Evolutionary conservation across 2,888 invertebrate species (phyloP), one percentile per base, ranked within the genome.

Genomic region (Syrista parreyssii): DNA sequence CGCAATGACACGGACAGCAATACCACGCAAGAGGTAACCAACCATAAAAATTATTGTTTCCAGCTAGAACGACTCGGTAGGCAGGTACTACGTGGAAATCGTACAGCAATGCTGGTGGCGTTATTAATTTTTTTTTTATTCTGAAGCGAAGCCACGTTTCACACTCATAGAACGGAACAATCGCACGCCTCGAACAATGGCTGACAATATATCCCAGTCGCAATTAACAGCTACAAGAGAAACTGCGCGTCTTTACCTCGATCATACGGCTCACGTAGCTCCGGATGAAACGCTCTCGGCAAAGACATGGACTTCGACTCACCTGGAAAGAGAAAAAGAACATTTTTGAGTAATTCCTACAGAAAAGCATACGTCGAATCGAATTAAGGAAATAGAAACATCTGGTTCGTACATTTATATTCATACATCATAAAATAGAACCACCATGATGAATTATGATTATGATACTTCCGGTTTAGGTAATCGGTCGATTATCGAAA

Each of bases 281-380:
- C 86, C 68, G 88, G 88, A 76, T 88, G 88, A 82, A 87, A 91
- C 76, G 90, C 90, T 79, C 92, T 88, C 23, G 92, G 92, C 81
- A 92, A 86, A 35, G 92, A 92, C 87, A 91, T 87, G 79, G 92
- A 92, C 84, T 92, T 92, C 75, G 91, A 93, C 94, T 94, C 93
- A 94, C 94, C 94, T 94, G 92, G 81, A 93, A 94, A 91, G 92
- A 90, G 88, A 86, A 86, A 85, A 83, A 82, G 79, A 68, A 76
- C 77, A 75, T 78, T 75, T 73, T 68, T 69, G 73, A 71, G 76
- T 80, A 74, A 79, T 75, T 76, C 15, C 35, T 30, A 32, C 23
- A 34, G 9, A 23, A 76, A 71, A 68, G n/a, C 30, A 11, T 2
- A 23, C 55, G 9, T 55, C 55, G 23, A 55, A 23, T 40, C 6